phyloP scores from a whole-genome alignment of 64 coral and sea anemone species.

The Montipora cactus region DNA sequence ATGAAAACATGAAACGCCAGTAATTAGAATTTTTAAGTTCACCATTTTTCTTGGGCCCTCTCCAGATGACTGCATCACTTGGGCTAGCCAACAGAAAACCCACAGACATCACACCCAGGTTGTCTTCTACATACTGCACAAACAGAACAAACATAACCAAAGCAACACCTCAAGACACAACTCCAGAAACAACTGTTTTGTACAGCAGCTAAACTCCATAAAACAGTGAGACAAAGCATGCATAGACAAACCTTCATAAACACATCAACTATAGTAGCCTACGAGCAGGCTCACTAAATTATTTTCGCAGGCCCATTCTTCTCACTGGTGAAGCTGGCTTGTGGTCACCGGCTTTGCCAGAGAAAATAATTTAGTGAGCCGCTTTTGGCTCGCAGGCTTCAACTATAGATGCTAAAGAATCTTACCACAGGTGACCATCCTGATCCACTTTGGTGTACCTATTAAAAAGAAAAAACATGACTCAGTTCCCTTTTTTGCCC shows the following conservation, averaged over 20 bases:
- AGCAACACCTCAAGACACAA: neutral
- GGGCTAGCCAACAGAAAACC: conserved; percentile 93
- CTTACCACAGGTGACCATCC: conserved; percentile 99
- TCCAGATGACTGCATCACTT: conserved; percentile 98
- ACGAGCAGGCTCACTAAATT: no score
- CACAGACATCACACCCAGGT: conserved; percentile 99
- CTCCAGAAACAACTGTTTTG: neutral
- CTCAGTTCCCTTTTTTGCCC: neutral
- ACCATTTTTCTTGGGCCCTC: conserved; percentile 99
- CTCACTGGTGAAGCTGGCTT: no score
- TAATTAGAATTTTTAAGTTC: neutral
- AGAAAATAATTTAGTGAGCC: no score
- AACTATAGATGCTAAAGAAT: neutral
- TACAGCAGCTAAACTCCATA: neutral
- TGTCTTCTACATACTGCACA: conserved; percentile 95
- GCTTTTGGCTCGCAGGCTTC: no score
- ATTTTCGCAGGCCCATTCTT: no score
- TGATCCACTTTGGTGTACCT: conserved; percentile 99
- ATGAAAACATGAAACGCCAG: no score
- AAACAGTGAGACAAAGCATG: neutral
- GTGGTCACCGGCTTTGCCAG: no score
- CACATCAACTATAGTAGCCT: no score
- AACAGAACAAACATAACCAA: neutral
- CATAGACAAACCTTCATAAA: no score
- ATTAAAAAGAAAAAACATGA: neutral